Evolutionary conservation across 1,140 invertebrate genomes (phyloP).

Genomic region (Lordiphosa stackelbergi): DNA sequence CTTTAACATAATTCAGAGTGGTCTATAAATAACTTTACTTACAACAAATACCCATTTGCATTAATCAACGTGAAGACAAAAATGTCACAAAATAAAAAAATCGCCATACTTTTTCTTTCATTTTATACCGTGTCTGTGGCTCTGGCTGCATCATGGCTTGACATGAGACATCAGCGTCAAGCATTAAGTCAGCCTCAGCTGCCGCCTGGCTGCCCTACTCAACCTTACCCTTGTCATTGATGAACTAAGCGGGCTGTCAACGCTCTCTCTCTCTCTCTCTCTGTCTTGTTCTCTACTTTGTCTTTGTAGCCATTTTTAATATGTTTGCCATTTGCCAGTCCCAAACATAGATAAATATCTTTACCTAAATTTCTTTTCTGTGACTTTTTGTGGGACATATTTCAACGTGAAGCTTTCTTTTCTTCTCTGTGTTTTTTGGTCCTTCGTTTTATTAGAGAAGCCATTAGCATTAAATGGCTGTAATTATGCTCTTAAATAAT

Average conservation of each 20-base stretch:
- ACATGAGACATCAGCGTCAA: slow-evolving; percentile 23
- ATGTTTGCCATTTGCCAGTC: slow-evolving; percentile 51
- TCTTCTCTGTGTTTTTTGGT: slow-evolving; percentile 24
- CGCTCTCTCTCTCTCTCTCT: not conserved
- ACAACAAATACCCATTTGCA: slow-evolving; percentile 1
- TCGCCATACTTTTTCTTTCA: not conserved
- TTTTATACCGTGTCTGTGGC: slow-evolving; percentile 4
- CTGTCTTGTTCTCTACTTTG: not conserved
- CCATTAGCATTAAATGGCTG: slow-evolving; percentile 61
- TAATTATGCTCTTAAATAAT: slow-evolving; percentile 63
- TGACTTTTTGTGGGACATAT: slow-evolving; percentile 39
- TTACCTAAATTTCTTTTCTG: slow-evolving; percentile 30
- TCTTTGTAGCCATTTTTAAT: slow-evolving; percentile 59
- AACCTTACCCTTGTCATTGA: slow-evolving; percentile 52
- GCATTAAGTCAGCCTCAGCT: slow-evolving; percentile 3
- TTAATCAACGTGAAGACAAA: slow-evolving; percentile 4
- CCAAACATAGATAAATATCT: slow-evolving; percentile 36
- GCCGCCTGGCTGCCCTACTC: not conserved
- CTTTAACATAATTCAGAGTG: slow-evolving; percentile 15
- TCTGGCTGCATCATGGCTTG: slow-evolving; percentile 16
- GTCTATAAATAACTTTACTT: too few species aligned
- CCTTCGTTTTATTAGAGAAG: slow-evolving; percentile 7
- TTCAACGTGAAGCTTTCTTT: slow-evolving; percentile 24
- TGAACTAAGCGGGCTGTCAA: slow-evolving; percentile 49
- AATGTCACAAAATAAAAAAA: not conserved